Conservation (phyloP, 1,140 invertebrate genomes). For the silkworm (Bombyx mori) region DNA sequence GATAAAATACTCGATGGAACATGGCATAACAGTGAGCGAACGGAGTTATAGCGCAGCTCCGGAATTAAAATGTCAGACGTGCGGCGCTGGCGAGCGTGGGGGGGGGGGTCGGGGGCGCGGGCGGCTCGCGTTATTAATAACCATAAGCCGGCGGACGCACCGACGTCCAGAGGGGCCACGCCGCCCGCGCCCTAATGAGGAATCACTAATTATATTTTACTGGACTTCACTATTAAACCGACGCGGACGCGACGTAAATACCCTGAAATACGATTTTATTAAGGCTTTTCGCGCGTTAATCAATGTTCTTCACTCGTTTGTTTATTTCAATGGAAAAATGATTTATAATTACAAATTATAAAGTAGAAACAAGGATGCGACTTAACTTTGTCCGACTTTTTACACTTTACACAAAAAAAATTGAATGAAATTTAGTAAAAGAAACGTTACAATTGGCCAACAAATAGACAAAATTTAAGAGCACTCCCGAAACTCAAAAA, state of each 20-base stretch:
- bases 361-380: too few relatives aligned
- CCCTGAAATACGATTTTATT: too few relatives aligned
- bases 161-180: constrained; percentile 58
- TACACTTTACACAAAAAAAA: too few relatives aligned
- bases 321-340: too few relatives aligned
- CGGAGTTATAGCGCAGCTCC: constrained; percentile 48
- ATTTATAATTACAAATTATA: too few relatives aligned
- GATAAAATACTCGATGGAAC: constrained; percentile 58
- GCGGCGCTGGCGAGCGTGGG: constrained; percentile 38
- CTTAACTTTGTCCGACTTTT: too few relatives aligned
- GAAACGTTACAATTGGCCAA: too few relatives aligned
- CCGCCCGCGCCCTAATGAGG: constrained; percentile 60
- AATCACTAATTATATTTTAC: constrained; percentile 71
- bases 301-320: too few relatives aligned
- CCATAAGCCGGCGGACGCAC: constrained; percentile 68
- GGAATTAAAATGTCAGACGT: constrained; percentile 72
- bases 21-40: constrained; percentile 13
- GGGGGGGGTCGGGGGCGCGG: constrained; percentile 23
- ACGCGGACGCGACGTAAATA: constrained; percentile 21
- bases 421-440: too few relatives aligned
- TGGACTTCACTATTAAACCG: constrained; percentile 59
- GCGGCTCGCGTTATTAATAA: constrained; percentile 65
- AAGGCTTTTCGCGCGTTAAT: too few relatives aligned
- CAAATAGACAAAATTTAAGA: too few relatives aligned
- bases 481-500: too few relatives aligned